Evolutionary conservation across 1,140 invertebrate genomes (phyloP).

Genomic region (Odontomachus brunneus): DNA sequence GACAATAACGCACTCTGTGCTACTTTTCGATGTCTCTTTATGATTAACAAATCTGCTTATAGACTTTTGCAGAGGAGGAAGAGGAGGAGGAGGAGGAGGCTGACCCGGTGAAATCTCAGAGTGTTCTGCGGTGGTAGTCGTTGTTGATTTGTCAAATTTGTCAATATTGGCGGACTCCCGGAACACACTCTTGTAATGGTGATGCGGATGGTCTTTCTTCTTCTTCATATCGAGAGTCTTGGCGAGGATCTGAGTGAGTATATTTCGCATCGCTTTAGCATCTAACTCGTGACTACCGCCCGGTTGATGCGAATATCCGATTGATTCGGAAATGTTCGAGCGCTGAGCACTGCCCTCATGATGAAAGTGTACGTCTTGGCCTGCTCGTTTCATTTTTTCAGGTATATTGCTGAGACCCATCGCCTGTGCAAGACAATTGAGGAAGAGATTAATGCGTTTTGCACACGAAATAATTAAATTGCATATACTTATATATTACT

Average conservation of each 20-base stretch:
- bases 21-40: conserved; percentile 12
- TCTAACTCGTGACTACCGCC: conserved; percentile 82
- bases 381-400: conserved; percentile 83
- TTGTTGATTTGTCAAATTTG: conserved; percentile 3
- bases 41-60: not conserved
- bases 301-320: conserved; percentile 68
- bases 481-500: no score
- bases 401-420: conserved; percentile 82
- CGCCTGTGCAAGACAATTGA: conserved; percentile 59
- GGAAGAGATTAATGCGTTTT: not conserved
- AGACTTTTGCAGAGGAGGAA: not conserved
- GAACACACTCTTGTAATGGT: conserved; percentile 79
- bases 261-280: conserved; percentile 81
- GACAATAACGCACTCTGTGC: conserved; percentile 26
- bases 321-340: conserved; percentile 55
- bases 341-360: conserved; percentile 63
- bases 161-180: conserved; percentile 77
- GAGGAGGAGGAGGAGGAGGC: no score
- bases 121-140: not conserved
- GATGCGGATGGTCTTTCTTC: conserved; percentile 75
- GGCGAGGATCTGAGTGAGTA: conserved; percentile 76
- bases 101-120: no score
- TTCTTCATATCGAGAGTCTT: conserved; percentile 77
- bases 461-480: not conserved
- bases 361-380: conserved; percentile 82